Evolutionary conservation across 2,888 invertebrate genomes (phyloP).

Genomic region (Calliopum simillimum): DNA sequence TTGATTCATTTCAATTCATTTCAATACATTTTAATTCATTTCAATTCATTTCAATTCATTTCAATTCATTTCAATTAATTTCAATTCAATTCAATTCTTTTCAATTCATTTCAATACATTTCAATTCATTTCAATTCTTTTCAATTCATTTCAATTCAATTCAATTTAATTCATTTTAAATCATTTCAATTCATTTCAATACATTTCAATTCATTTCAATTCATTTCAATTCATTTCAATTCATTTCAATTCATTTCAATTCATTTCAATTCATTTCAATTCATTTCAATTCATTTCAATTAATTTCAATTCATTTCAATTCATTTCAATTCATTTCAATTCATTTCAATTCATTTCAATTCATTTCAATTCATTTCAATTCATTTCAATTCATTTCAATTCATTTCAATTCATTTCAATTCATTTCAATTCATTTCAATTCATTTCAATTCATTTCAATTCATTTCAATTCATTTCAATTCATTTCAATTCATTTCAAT

Average conservation of each 20-base stretch:
- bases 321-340: no score
- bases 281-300: no score
- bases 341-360: no score
- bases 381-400: no score
- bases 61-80: constrained; percentile 16
- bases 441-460: no score
- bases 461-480: no score
- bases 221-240: constrained; percentile 13
- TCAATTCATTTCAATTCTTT: constrained; percentile 20
- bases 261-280: no score
- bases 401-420: no score
- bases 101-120: constrained; percentile 20
- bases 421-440: no score
- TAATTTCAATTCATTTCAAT: no score
- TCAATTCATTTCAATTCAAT: constrained; percentile 25
- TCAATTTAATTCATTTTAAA: constrained; percentile 22
- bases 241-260: constrained; percentile 16
- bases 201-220: constrained; percentile 17
- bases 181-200: constrained; percentile 19
- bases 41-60: not conserved
- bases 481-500: no score
- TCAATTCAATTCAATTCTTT: constrained; percentile 22
- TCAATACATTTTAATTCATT: constrained; percentile 13
- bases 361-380: no score
- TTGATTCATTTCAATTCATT: not conserved